A percentile compares a stretch with the other conserved stretches of the same genome.
phyloP scores from a whole-genome alignment of 92 coral and sea anemone species.

The Muricea muricata region DNA sequence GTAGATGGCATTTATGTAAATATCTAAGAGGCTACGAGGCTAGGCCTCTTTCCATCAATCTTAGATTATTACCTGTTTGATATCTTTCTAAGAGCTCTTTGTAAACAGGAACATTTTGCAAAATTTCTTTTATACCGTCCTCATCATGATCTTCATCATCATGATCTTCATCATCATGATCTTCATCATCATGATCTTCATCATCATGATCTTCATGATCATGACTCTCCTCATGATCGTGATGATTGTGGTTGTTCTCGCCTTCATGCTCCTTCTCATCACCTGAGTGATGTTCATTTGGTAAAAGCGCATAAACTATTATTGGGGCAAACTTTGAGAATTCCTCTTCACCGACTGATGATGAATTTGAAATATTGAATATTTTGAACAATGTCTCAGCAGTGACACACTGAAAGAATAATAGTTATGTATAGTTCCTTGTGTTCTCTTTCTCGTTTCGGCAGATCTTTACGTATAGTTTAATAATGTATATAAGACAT shows the following conservation, averaged over 20 bases:
- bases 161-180: conserved; percentile 5
- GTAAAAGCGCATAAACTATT: conserved; percentile 14
- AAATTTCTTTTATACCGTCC: neutral
- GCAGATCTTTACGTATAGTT: too few species aligned
- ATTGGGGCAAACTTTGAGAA: conserved; percentile 24
- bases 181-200: conserved; percentile 2
- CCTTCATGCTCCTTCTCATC: neutral
- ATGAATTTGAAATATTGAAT: conserved; percentile 19
- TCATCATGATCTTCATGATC: conserved; percentile 15
- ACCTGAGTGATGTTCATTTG: conserved; percentile 3
- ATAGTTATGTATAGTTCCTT: neutral
- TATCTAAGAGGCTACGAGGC: too few species aligned
- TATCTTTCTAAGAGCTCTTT: conserved; percentile 30
- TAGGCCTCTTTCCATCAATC: too few species aligned
- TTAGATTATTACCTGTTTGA: neutral
- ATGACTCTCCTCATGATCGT: neutral
- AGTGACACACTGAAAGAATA: conserved; percentile 13
- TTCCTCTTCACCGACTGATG: neutral
- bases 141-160: conserved; percentile 1
- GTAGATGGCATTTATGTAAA: too few species aligned
- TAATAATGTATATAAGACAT: too few species aligned
- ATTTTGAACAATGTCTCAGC: conserved; percentile 7
- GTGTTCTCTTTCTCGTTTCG: too few species aligned
- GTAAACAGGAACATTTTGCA: conserved; percentile 2
- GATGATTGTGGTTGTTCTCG: conserved; percentile 14